Evolutionary conservation across 2,797 vertebrate species (phyloP).

Genomic region (Phalanger gymnotis): DNA sequence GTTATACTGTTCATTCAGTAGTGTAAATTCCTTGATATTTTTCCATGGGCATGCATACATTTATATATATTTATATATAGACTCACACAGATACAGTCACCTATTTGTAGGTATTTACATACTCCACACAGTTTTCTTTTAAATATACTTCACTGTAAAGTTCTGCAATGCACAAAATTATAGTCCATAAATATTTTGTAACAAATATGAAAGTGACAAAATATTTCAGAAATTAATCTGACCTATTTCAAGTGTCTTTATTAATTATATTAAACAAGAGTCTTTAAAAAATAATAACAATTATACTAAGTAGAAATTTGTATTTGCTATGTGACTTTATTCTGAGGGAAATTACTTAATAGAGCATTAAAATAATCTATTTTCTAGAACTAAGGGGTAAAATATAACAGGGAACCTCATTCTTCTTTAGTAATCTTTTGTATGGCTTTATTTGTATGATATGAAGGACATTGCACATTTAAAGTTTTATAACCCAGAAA

Average conservation of each 20-base stretch:
- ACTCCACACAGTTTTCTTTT: neutral
- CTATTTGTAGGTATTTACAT: conserved; percentile 2
- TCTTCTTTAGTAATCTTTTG: neutral
- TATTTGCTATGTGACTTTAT: neutral
- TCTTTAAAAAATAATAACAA: neutral
- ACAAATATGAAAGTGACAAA: neutral
- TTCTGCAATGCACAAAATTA: neutral
- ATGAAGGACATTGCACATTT: neutral
- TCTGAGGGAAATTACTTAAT: neutral
- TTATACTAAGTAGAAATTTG: conserved; percentile 3
- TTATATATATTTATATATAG: conserved; percentile 9
- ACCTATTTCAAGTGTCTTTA: neutral
- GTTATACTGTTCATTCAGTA: conserved; percentile 72
- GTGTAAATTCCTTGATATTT: neutral
- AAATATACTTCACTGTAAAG: neutral
- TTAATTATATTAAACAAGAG: neutral
- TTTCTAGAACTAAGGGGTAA: conserved; percentile 33
- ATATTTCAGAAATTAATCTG: conserved; percentile 38
- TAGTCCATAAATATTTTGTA: neutral
- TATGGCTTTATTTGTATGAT: conserved; percentile 13
- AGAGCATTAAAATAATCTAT: neutral
- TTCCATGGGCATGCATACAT: neutral
- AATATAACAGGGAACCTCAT: conserved; percentile 33
- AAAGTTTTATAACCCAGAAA: neutral
- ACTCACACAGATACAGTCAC: conserved; percentile 8